Percentiles rank a stretch among this genome's conserved stretches.
Evolutionary conservation across 2,113 vertebrate species (phyloP).

Genomic region (Festucalex cinctus): DNA sequence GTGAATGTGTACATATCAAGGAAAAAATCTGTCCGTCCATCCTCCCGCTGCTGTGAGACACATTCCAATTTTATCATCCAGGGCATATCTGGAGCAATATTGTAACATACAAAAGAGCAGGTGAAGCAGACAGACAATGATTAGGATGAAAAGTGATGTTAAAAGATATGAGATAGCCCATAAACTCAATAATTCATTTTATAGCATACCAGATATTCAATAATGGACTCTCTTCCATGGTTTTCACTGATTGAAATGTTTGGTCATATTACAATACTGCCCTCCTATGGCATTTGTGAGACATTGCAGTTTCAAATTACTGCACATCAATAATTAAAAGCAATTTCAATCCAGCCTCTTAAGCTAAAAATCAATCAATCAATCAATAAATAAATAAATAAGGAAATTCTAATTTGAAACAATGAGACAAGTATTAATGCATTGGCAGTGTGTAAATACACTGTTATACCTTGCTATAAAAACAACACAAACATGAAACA

Average conservation of each 20-base stretch:
- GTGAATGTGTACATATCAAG: constrained; percentile 34
- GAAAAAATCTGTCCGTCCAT: constrained; percentile 29
- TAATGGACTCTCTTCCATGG: neutral
- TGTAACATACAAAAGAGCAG: constrained; percentile 13
- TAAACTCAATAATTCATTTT: neutral
- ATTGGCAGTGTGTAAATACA: neutral
- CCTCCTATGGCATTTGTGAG: constrained; percentile 33
- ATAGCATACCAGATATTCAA: neutral
- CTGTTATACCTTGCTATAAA: neutral
- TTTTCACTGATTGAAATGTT: neutral
- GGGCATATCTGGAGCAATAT: constrained; percentile 34
- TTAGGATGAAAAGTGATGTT: neutral
- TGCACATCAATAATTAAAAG: neutral
- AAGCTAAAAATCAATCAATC: no score
- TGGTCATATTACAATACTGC: constrained; percentile 45
- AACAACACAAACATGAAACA: neutral
- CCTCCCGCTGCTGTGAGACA: constrained; percentile 25
- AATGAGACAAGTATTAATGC: neutral
- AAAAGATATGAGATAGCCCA: neutral
- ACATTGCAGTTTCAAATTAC: constrained; percentile 13
- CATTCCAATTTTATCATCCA: constrained; percentile 20
- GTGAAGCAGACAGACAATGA: neutral
- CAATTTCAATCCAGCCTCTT: neutral
- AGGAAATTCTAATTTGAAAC: neutral
- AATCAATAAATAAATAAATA: no score